Evolutionary conservation across 2,113 vertebrate genomes (phyloP), one percentile per base, ranked within the genome.

Genomic region (Scolopax mira): DNA sequence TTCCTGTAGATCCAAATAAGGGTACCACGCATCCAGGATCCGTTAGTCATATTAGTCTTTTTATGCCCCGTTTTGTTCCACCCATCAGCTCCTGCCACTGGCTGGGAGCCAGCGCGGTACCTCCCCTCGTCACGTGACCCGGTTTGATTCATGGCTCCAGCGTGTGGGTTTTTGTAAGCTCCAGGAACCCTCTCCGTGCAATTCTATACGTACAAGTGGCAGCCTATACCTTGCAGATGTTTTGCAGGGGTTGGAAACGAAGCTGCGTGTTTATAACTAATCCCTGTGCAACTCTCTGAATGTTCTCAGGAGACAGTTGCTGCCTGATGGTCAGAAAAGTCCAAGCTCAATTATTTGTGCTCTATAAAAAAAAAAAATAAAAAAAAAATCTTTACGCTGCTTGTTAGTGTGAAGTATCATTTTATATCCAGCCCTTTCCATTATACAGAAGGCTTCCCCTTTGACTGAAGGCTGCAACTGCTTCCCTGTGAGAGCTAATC

Each of bases 41-140:
- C 97, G 92, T 96, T 97, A 95, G 96, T 94, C 97, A 96, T 66
- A 84, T 96, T 89, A 89, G 94, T 92, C 97, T 97, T 95, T 96
- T 79, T 52, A 44, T 51, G 95, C 93, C 96, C 83, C 12, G 91
- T 83, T 83, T 73, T 54, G 98, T 92, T 96, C 96, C 98, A 93
- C 98, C 98, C 96, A 87, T 96, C 95, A 67, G 86, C 70, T 97
- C 84, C 89, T 89, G 22, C 96, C 97, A 98, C 96, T 97, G 97
- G 97, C 98, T 44, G 70, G 91, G 64, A 28, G 93, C 96, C 96
- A 96, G 89, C 44, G 2, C 79, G 28, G 96, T 82, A 75, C 96
- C 97, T 95, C 98, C 97, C 97, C 93, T 90, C 25, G 13, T 98
- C 97, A 98, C 97, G 85, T 98, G 98, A 97, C 92, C 3, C 3